Conservation (phyloP, 2,113 vertebrate genomes). For the Lepidothrix coronata region DNA sequence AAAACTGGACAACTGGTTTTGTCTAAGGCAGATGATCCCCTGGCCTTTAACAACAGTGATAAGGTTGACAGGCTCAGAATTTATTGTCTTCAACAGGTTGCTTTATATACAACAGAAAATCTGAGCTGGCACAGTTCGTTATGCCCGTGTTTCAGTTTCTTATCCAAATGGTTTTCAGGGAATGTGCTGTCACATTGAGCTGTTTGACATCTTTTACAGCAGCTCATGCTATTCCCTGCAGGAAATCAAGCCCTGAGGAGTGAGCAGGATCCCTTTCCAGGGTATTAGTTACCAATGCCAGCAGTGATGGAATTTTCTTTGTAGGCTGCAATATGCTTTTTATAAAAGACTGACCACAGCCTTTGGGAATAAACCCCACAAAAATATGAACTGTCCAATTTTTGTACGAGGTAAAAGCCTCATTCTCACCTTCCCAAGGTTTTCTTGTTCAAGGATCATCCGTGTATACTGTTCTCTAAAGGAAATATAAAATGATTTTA, state of each 20-base stretch:
- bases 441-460: constrained; percentile 93
- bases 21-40: not conserved
- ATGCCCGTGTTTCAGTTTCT: constrained; percentile 10
- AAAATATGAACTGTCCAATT: not conserved
- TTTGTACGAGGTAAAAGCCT: not conserved
- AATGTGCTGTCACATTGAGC: constrained; percentile 55
- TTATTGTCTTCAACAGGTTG: constrained; percentile 56
- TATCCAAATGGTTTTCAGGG: constrained; percentile 59
- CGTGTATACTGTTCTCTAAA: constrained; percentile 90
- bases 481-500: constrained; percentile 12
- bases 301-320: constrained; percentile 42
- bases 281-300: constrained; percentile 41
- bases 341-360: constrained; percentile 46
- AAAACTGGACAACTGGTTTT: constrained; percentile 47
- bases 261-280: constrained; percentile 42
- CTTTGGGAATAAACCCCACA: not conserved
- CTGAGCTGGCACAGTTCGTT: constrained; percentile 20
- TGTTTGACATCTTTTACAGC: constrained; percentile 15
- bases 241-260: constrained; percentile 50
- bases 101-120: constrained; percentile 65
- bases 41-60: constrained; percentile 40
- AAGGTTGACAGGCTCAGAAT: constrained; percentile 39
- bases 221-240: constrained; percentile 30
- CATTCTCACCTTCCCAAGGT: constrained; percentile 91
- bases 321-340: constrained; percentile 46